A percentile compares a stretch with the other conserved stretches of the same genome.
Conservation (phyloP, 2,113 vertebrate genomes). For the Pelmatolapia mariae region DNA sequence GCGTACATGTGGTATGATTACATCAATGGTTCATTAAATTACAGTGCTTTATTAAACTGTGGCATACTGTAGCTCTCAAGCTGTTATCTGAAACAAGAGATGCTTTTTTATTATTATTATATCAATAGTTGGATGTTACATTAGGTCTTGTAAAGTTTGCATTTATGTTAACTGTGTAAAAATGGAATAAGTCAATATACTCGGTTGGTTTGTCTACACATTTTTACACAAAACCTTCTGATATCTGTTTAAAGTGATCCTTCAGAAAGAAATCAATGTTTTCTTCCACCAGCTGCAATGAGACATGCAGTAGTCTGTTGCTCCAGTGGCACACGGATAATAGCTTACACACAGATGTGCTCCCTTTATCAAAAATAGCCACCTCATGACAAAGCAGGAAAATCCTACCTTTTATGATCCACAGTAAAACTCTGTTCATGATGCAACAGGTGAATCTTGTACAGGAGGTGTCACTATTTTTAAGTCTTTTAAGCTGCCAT, state of each 20-base stretch:
- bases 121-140: neutral
- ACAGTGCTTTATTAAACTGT: neutral
- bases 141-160: neutral
- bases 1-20: neutral
- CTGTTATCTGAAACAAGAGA: neutral
- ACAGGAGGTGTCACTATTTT: neutral
- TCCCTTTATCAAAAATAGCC: neutral
- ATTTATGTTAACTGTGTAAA: neutral
- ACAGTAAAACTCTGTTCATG: neutral
- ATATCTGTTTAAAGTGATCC: neutral
- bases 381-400: neutral
- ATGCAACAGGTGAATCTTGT: neutral
- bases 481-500: neutral
- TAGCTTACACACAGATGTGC: neutral
- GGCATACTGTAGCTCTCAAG: neutral
- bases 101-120: neutral
- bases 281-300: neutral
- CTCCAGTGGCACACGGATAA: neutral
- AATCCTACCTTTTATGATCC: neutral
- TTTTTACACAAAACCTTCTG: neutral
- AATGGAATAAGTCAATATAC: neutral
- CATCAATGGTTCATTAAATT: neutral
- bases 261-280: neutral
- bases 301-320: neutral
- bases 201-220: neutral